phyloP scores from a whole-genome alignment of 1,140 invertebrate species.

The Aphaenogaster rudis region DNA sequence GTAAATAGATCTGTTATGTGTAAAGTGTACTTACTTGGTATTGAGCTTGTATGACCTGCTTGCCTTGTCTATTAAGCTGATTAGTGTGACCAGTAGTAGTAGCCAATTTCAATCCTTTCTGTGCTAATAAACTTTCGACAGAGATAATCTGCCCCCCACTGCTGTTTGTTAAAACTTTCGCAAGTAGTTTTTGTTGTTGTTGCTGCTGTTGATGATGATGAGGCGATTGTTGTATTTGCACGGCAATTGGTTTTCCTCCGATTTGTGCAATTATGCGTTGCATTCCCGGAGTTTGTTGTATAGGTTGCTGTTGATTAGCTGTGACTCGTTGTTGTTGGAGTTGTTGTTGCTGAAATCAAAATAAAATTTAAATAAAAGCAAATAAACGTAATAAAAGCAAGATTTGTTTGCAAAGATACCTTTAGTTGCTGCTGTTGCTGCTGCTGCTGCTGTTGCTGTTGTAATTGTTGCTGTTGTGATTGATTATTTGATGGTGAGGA shows the following conservation, averaged over 20 bases:
- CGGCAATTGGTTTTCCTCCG: slow-evolving; percentile 85
- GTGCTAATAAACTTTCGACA: slow-evolving; percentile 90
- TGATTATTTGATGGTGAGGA: slow-evolving; percentile 81
- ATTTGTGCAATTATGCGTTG: slow-evolving; percentile 86
- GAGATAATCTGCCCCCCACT: slow-evolving; percentile 89
- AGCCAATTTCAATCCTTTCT: slow-evolving; percentile 87
- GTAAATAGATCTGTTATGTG: not conserved
- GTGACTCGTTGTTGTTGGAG: slow-evolving; percentile 75
- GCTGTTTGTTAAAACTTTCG: slow-evolving; percentile 88
- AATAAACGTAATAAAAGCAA: not conserved
- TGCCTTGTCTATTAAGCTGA: slow-evolving; percentile 84
- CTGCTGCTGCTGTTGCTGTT: slow-evolving; percentile 76
- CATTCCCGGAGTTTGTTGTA: slow-evolving; percentile 83
- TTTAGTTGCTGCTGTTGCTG: slow-evolving; percentile 82
- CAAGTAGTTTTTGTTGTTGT: slow-evolving; percentile 86
- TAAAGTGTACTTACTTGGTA: slow-evolving; percentile 80
- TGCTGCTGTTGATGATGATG: slow-evolving; percentile 83
- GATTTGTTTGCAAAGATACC: slow-evolving; percentile 58
- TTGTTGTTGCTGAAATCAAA: slow-evolving; percentile 49
- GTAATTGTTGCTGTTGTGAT: slow-evolving; percentile 79
- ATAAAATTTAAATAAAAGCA: not conserved
- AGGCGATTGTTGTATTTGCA: slow-evolving; percentile 85
- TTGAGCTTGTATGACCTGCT: slow-evolving; percentile 85
- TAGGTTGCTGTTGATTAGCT: slow-evolving; percentile 75
- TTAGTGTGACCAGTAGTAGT: slow-evolving; percentile 79